Base-by-base conservation (phyloP, 2,888 invertebrate genomes). In the Drosophila anomelani region DNA sequence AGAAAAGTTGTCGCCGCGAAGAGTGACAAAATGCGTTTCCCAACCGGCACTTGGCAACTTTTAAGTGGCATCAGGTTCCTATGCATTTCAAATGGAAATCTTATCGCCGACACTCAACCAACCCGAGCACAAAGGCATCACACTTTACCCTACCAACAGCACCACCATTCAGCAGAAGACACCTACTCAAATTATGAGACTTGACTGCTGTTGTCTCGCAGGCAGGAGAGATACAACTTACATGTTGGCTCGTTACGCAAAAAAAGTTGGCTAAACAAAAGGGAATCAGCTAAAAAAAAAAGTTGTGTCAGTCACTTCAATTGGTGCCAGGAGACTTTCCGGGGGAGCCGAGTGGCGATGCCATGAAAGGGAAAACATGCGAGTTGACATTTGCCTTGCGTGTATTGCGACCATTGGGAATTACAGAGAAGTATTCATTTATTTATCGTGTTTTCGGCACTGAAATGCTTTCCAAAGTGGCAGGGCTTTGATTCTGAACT, bases 31-130 rank as follows among this genome's bases (percentile, higher is more conserved):
- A 66, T 72, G 63, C 64, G 71, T 60, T 72, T 47, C 61, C 10
- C 58, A 54, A 53, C 54, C 23, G 59, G 55, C 57, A 81, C 69
- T 74, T 57, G 60, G 58, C 59, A 85, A 80, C 55, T 78, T 77
- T 77, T 57, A 88, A 85, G 88, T 82, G 85, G 54, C 74, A 78
- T 58, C 66, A 76, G 75, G 67, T 71, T 76, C 72, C 64, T 66
- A 69, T 75, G 76, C 72, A 75, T 77, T 73, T 72, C 73, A 62
- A 63, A 78, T 64, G 64, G 49, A 57, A 55, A 73, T 76, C 58
- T 36, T 71, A 59, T 71, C 20, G 43, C 71, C 43, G 15, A 43
- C 39, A 29, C 58, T 41, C 20, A 41, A 32, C 39, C 23, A 17
- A 13, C 32, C 36, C 23, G 29, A 66, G 74, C 71, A 68, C 71